These are phyloP conservation scores for Norana najaformis DNA, from an alignment of 2,888 invertebrate species.

Conservation along the genomic window DNA sequence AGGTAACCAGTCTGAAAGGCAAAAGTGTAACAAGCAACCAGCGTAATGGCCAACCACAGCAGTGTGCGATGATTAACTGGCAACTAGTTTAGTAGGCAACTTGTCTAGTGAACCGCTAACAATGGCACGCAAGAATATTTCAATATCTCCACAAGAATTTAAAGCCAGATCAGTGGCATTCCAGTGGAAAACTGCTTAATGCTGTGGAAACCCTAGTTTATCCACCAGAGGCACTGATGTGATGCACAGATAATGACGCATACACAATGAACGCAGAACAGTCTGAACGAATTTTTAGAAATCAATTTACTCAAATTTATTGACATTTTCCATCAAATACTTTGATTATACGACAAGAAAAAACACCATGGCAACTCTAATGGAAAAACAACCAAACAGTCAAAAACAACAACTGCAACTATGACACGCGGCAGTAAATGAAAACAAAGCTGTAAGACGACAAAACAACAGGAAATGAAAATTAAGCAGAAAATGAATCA, in stretches of 20 bases:
- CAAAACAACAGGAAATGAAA: neutral
- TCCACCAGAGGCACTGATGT: neutral
- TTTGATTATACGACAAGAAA: slow-evolving; percentile 10
- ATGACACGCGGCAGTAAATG: slow-evolving; percentile 13
- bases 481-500: neutral
- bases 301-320: slow-evolving; percentile 1
- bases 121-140: neutral
- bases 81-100: neutral
- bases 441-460: neutral
- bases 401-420: neutral
- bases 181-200: neutral
- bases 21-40: neutral
- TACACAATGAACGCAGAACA: neutral
- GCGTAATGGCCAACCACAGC: no score
- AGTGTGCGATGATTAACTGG: no score
- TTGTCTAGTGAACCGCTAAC: neutral
- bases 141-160: neutral
- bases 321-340: slow-evolving; percentile 22
- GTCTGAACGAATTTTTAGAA: neutral
- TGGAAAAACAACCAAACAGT: slow-evolving; percentile 13
- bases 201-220: neutral
- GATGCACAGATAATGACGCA: neutral
- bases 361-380: slow-evolving; percentile 13
- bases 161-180: neutral
- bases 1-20: neutral